Evolutionary conservation across 2,797 vertebrate genomes (phyloP).

Genomic region (Cuniculus paca): DNA sequence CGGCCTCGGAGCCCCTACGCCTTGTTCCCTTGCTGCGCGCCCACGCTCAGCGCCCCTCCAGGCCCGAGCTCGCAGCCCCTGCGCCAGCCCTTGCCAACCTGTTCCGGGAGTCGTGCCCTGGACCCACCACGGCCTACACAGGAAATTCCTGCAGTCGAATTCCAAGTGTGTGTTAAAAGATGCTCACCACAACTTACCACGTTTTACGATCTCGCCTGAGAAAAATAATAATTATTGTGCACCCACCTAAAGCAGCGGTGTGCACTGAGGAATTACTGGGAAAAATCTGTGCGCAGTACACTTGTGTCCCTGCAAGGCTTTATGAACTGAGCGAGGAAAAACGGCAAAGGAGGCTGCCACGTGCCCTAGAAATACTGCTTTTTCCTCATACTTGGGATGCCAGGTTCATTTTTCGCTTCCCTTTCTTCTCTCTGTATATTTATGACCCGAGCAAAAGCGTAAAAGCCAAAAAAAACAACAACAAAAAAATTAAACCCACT

Average conservation of each 20-base stretch:
- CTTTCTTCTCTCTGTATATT: slow-evolving; percentile 91
- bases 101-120: slow-evolving; percentile 93
- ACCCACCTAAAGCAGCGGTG: slow-evolving; percentile 88
- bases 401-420: slow-evolving; percentile 85
- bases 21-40: too few relatives aligned
- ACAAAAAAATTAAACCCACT: slow-evolving; percentile 73
- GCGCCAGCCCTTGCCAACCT: slow-evolving; percentile 98
- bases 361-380: slow-evolving; percentile 94
- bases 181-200: slow-evolving; percentile 92
- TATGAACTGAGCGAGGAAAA: slow-evolving; percentile 95
- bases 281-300: slow-evolving; percentile 93
- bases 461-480: slow-evolving; percentile 49
- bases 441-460: slow-evolving; percentile 92
- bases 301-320: slow-evolving; percentile 97
- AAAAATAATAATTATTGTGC: slow-evolving; percentile 80
- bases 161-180: slow-evolving; percentile 92
- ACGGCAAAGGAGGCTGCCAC: slow-evolving; percentile 93
- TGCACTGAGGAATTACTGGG: slow-evolving; percentile 91
- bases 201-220: slow-evolving; percentile 90
- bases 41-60: slow-evolving; percentile 96
- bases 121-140: slow-evolving; percentile 89
- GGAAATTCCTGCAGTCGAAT: slow-evolving; percentile 92
- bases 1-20: slow-evolving; percentile 97
- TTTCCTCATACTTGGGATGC: slow-evolving; percentile 89
- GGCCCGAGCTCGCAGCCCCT: slow-evolving; percentile 96